Conservation (phyloP, 2,888 invertebrate species). For the Rhogogaster chlorosoma region DNA sequence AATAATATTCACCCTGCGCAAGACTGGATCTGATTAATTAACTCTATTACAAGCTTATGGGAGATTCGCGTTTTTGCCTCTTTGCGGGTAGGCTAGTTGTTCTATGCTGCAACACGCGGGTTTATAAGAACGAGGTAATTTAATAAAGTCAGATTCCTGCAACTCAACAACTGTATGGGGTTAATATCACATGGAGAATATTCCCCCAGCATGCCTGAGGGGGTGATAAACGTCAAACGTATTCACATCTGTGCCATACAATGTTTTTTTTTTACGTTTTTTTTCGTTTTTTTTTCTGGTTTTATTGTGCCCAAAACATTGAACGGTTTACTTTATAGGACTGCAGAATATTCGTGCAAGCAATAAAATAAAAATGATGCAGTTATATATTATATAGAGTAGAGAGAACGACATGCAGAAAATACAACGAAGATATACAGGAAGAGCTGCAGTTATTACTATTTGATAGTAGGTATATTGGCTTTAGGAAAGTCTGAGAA, state of each 20-base stretch:
- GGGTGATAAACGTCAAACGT: background rate
- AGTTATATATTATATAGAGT: background rate
- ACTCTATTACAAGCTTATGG: background rate
- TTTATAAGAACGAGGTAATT: background rate
- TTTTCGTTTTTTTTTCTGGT: background rate
- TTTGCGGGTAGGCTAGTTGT: background rate
- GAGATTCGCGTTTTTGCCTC: background rate
- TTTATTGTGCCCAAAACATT: background rate
- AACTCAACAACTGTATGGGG: background rate
- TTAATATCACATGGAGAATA: background rate
- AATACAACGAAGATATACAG: background rate
- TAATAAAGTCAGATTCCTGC: background rate
- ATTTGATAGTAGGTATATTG: background rate
- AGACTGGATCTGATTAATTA: conserved; percentile 21
- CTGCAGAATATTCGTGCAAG: background rate
- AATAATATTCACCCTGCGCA: background rate
- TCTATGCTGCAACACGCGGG: background rate
- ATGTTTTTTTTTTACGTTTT: background rate
- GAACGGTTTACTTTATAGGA: background rate
- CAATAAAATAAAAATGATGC: background rate
- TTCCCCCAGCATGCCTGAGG: conserved; percentile 5
- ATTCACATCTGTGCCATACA: background rate
- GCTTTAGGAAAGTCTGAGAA: background rate
- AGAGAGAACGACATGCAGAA: background rate
- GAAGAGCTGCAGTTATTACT: background rate